Evolutionary conservation across 1,140 invertebrate species (phyloP), one percentile per base, ranked within the genome.

Genomic region (Saccostrea cuccullata): DNA sequence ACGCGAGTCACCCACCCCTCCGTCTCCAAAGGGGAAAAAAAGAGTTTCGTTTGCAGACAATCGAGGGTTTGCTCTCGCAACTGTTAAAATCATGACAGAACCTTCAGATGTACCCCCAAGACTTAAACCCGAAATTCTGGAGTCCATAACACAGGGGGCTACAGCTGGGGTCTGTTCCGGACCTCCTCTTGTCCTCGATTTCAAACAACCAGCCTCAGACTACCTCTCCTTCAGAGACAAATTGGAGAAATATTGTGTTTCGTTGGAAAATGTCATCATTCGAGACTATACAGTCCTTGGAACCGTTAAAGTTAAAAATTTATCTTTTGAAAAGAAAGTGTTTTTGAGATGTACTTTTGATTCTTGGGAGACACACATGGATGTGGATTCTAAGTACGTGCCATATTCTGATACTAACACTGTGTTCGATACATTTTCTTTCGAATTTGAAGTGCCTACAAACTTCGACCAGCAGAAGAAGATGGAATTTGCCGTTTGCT

Each of bases 41-140:
- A 96, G 96, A 89, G 98, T 99, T 0, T 97, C 98, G 0, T 99
- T 99, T 94, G 98, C 98, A 0, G 98, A 99, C 93, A 98, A 98
- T 92, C 97, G 97, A 92, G 98, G 98, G 1, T 96, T 97, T 60
- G 97, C 97, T 0, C 95, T 99, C 20, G 97, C 97, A 56, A 97
- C 98, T 91, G 96, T 97, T 85, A 94, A 95, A 88, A 96, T 98
- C 30, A 98, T 99, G 97, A 97, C 97, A 0, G 98, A 99, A 92
- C 97, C 98, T 0, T 98, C 98, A 23, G 97, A 98, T 92, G 97
- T 97, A 83, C 98, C 98, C 0, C 98, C 98, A 20, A 87, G 88
- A 58, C 85, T 95, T 2, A 90, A 89, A 40, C 91, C 91, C 36
- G 92, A 94, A 67, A 88, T 94, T 90, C 83, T 92, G 87, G 86